A percentile compares a stretch with the other conserved stretches of the same genome.
Evolutionary conservation across 2,888 invertebrate genomes (phyloP).

Genomic region (Sinhomidia bicolor): DNA sequence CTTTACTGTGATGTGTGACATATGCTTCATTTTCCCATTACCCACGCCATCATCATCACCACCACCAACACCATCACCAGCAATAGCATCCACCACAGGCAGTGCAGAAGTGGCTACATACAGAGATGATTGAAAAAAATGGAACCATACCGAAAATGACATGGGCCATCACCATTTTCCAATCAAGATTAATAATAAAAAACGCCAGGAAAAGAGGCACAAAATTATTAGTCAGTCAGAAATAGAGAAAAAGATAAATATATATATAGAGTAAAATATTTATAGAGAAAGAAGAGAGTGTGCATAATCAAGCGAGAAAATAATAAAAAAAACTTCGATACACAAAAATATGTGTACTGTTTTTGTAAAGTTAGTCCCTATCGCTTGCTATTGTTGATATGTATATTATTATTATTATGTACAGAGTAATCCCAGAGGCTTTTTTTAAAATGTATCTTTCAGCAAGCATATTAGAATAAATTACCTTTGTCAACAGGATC

Average conservation of each 20-base stretch:
- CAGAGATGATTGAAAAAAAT: slow-evolving; percentile 60
- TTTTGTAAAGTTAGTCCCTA: no score
- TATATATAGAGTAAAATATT: no score
- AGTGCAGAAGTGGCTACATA: slow-evolving; percentile 52
- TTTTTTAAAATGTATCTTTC: slow-evolving; percentile 7
- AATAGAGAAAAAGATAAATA: neutral
- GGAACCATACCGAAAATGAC: slow-evolving; percentile 66
- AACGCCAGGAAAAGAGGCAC: slow-evolving; percentile 37
- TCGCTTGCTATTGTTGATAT: neutral
- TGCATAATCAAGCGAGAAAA: slow-evolving; percentile 48
- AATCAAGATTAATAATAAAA: slow-evolving; percentile 61
- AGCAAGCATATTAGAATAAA: slow-evolving; percentile 27
- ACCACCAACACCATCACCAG: slow-evolving; percentile 51
- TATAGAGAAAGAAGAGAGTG: neutral
- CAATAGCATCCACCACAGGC: slow-evolving; percentile 56
- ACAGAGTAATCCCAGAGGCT: slow-evolving; percentile 8
- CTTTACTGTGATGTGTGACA: slow-evolving; percentile 16
- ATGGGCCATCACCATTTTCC: slow-evolving; percentile 64
- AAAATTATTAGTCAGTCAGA: slow-evolving; percentile 26
- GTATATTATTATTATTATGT: neutral
- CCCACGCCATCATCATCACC: slow-evolving; percentile 14
- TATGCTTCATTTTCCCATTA: slow-evolving; percentile 38
- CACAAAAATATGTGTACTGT: neutral
- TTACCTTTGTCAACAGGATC: slow-evolving; percentile 66
- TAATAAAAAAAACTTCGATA: neutral